Evolutionary conservation across 2,113 vertebrate genomes (phyloP).

Genomic region (Hirundichthys speculiger): DNA sequence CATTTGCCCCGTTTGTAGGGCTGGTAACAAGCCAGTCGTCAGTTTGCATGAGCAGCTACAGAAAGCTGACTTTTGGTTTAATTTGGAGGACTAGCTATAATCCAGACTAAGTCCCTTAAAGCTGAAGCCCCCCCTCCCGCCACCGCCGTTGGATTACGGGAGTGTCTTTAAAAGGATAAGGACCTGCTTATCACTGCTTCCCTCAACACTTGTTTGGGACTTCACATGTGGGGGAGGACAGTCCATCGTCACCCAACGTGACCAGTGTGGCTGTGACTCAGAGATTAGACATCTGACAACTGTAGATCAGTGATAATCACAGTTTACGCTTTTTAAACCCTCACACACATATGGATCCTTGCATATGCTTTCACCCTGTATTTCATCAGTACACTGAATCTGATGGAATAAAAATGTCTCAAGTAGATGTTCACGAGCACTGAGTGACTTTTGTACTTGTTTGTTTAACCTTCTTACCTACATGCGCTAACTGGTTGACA

Average conservation of each 20-base stretch:
- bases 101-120: constrained; percentile 83
- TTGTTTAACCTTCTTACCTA: constrained; percentile 33
- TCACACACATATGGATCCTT: constrained; percentile 55
- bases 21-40: constrained; percentile 73
- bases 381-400: constrained; percentile 32
- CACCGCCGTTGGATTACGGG: constrained; percentile 75
- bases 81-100: constrained; percentile 85
- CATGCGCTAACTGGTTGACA: constrained; percentile 24
- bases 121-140: constrained; percentile 70
- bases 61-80: constrained; percentile 85
- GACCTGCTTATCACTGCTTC: constrained; percentile 78
- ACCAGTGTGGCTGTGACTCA: constrained; percentile 59
- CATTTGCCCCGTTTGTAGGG: constrained; percentile 64
- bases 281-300: constrained; percentile 69
- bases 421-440: constrained; percentile 31
- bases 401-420: constrained; percentile 33
- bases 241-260: constrained; percentile 47
- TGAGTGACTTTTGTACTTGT: constrained; percentile 2
- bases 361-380: constrained; percentile 34
- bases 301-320: constrained; percentile 74
- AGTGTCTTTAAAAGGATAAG: constrained; percentile 85
- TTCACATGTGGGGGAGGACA: constrained; percentile 63
- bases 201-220: constrained; percentile 75
- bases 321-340: constrained; percentile 64
- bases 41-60: constrained; percentile 80